Evolutionary conservation across 1,140 invertebrate species (phyloP).

Genomic region (Aphaenogaster rudis): DNA sequence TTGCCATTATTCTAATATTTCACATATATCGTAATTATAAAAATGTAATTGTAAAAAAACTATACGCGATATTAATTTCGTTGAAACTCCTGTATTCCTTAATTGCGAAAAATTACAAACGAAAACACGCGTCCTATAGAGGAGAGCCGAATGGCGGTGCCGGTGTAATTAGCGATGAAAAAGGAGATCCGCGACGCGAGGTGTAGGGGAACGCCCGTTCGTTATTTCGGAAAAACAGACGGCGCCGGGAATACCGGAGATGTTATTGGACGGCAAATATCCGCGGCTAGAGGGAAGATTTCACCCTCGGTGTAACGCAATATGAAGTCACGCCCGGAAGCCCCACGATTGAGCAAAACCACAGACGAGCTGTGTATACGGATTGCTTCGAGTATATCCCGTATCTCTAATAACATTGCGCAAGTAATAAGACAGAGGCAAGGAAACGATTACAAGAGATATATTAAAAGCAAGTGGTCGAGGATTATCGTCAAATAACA

Average conservation of each 20-base stretch:
- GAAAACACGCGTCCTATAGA: slow-evolving; percentile 30
- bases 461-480: neutral
- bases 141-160: slow-evolving; percentile 30
- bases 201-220: neutral
- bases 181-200: slow-evolving; percentile 44
- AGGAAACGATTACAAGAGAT: neutral
- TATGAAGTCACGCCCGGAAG: slow-evolving; percentile 60
- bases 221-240: slow-evolving; percentile 65
- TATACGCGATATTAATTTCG: slow-evolving; percentile 29
- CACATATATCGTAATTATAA: neutral
- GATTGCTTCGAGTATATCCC: slow-evolving; percentile 38
- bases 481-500: neutral
- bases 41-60: slow-evolving; percentile 1
- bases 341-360: slow-evolving; percentile 66
- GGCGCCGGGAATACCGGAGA: slow-evolving; percentile 45
- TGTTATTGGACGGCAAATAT: slow-evolving; percentile 64
- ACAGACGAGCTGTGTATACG: slow-evolving; percentile 46
- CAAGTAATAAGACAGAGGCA: neutral
- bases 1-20: neutral
- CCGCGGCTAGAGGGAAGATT: slow-evolving; percentile 55
- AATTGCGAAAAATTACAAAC: slow-evolving; percentile 64
- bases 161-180: slow-evolving; percentile 58
- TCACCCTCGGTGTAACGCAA: slow-evolving; percentile 51
- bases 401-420: slow-evolving; percentile 39
- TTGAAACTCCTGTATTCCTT: neutral